Base-by-base conservation (phyloP, 2,113 vertebrate genomes). In the Plectropomus leopardus region DNA sequence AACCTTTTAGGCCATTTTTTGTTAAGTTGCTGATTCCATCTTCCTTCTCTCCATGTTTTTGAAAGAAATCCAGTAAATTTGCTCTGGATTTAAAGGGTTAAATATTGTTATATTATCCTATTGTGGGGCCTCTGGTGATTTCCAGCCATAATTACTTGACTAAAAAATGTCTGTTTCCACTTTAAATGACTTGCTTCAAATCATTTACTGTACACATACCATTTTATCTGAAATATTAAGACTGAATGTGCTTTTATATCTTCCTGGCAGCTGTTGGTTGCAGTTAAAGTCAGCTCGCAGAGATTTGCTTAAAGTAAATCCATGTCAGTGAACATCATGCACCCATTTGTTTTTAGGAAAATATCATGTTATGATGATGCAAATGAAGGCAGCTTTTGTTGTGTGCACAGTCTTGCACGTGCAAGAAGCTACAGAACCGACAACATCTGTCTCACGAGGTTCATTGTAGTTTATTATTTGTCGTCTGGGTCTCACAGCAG, bases 181-280 rank as follows among this genome's bases (percentile, higher is more conserved):
- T 40, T 45, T 5, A 42, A 53, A 23, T 45, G 15, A 5, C 40
- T 40, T 48, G 40, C 42, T 55, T 57, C 2, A 6, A 60, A 64
- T 28, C 11, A 17, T 45, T 30, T 51, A 0, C n/a, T 19, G 42
- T n/a, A 8, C 7, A 19, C 47, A 48, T 1, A 32, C 11, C 6
- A 26, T 8, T 59, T 3, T 44, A 40, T 59, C 50, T 11, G 17
- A 40, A 60, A 5, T 23, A 8, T 28, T 14, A 14, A 24, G 23
- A 32, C 8, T 40, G 57, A 67, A 63, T 72, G 72, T 86, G 54
- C n/a, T 76, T 77, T 61, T 48, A 57, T 72, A 76, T 11, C 54
- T 76, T 64, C 34, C 48, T 53, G 76, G 66, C 60, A 79, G 70
- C 71, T 79, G 44, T 28, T 48, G 60, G 40, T 69, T 66, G 47